Conservation (phyloP, 2,113 vertebrate species). For the Eleginops maclovinus region DNA sequence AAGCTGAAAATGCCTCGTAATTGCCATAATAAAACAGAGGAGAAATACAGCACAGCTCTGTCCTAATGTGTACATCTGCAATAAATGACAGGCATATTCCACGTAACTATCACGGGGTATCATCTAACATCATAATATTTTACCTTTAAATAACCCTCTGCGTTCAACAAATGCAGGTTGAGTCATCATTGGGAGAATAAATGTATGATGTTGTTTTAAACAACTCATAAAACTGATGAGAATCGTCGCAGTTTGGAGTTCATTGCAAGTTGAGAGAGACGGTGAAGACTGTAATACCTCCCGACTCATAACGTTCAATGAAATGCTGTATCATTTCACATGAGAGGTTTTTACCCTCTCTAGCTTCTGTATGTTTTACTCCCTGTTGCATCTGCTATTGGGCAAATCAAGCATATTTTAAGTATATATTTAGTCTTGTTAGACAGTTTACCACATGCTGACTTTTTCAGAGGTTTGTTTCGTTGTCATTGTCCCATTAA, state of each 20-base stretch:
- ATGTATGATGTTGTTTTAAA: constrained; percentile 25
- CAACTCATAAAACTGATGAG: constrained; percentile 56
- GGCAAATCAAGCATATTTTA: neutral
- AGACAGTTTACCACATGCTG: neutral
- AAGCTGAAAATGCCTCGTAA: constrained; percentile 55
- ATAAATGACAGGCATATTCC: constrained; percentile 38
- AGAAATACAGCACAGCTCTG: constrained; percentile 22
- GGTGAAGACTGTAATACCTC: neutral
- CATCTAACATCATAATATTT: constrained; percentile 51
- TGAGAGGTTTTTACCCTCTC: neutral
- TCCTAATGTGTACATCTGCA: constrained; percentile 39
- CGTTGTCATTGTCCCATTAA: neutral
- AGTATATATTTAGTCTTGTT: neutral
- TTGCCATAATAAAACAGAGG: constrained; percentile 52
- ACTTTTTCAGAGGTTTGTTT: neutral
- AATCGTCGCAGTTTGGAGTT: constrained; percentile 43
- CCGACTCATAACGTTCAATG: neutral
- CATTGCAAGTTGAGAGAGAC: constrained; percentile 35
- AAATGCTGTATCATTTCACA: neutral
- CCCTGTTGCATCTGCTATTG: neutral
- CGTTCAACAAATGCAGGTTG: constrained; percentile 52
- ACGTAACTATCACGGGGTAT: constrained; percentile 36
- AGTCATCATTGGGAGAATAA: constrained; percentile 31
- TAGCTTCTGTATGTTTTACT: neutral
- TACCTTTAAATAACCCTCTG: constrained; percentile 25